Evolutionary conservation across 1,140 invertebrate genomes (phyloP), one percentile per base, ranked within the genome.

Genomic region (Dinoponera quadriceps): DNA sequence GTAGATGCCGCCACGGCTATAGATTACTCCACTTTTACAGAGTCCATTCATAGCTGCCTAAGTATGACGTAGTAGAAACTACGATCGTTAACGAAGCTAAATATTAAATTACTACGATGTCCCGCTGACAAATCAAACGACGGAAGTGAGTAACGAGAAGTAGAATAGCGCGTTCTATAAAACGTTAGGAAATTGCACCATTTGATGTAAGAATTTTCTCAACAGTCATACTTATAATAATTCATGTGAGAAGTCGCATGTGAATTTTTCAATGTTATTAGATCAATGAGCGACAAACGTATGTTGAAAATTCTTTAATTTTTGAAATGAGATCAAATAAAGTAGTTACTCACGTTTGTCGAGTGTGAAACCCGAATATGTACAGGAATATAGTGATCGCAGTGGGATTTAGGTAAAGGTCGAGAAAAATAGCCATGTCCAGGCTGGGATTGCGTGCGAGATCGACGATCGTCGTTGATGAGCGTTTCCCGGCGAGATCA

Each of bases 341-440:
- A 16, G 16, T 29, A 48, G 0, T 13, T 38, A 11, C 22, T 7
- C 25, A 49, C 18, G 14, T 49, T 62, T n/a, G 33, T 60, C 9
- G 22, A 54, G 51, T 27, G 9, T 65, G 20, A 44, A 18, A 20
- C n/a, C 14, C 25, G 16, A 14, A n/a, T 25, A 9, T 16, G 18
- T 9, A 22, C 20, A 20, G n/a, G 11, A 18, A 54, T n/a, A 54
- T 18, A 5, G 51, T 16, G 33, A 54, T 77, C 20, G 48, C 20
- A 20, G n/a, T 48, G 22, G 22, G 18, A 80, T 80, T 80, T 69
- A 80, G 73, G 84, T 86, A 86, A 87, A 87, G 84, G 72, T 83
- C 59, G 72, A 44, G 7, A 20, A 72, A 82, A 73, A 20, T 49
- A 38, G 13, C 0, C 29, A 38, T 20, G 29, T 49, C 22, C 25